Percentiles rank a stretch among this genome's conserved stretches.
Conservation (phyloP, 2,797 vertebrate species). For the Muscicapa striata region DNA sequence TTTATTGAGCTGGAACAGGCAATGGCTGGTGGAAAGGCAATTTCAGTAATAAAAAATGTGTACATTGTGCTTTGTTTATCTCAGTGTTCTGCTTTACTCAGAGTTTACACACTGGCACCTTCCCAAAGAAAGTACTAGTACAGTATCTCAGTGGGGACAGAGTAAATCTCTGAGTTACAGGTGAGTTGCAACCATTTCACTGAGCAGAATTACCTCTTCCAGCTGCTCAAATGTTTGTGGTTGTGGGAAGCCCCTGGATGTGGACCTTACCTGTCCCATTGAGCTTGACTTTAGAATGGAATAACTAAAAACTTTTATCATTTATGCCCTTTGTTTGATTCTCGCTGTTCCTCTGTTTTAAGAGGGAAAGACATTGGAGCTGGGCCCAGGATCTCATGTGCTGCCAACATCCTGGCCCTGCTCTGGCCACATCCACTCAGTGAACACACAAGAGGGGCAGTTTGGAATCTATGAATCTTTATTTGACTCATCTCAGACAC, state of each 20-base stretch:
- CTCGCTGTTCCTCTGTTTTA: background rate
- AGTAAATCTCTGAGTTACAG: background rate
- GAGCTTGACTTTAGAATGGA: background rate
- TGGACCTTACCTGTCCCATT: background rate
- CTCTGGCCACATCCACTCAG: background rate
- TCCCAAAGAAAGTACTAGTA: constrained; percentile 35
- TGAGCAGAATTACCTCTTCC: background rate
- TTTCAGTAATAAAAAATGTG: constrained; percentile 23
- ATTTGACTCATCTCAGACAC: background rate
- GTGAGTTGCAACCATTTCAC: background rate
- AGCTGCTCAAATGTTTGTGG: background rate
- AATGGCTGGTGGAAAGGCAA: background rate
- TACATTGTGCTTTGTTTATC: constrained; percentile 46
- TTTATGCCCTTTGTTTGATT: background rate
- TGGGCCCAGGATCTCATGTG: background rate
- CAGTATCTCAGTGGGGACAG: background rate
- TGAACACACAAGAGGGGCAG: background rate
- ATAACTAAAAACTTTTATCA: background rate
- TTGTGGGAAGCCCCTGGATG: background rate
- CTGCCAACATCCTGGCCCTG: background rate
- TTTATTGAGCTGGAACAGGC: constrained; percentile 32
- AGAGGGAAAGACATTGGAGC: background rate
- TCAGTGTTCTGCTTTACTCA: constrained; percentile 1
- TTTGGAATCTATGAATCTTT: background rate
- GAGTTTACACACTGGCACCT: constrained; percentile 38